These are phyloP conservation scores for Cryptoblepharus egeriae DNA, from an alignment of 2,797 vertebrate species.

Conservation along the genomic window DNA sequence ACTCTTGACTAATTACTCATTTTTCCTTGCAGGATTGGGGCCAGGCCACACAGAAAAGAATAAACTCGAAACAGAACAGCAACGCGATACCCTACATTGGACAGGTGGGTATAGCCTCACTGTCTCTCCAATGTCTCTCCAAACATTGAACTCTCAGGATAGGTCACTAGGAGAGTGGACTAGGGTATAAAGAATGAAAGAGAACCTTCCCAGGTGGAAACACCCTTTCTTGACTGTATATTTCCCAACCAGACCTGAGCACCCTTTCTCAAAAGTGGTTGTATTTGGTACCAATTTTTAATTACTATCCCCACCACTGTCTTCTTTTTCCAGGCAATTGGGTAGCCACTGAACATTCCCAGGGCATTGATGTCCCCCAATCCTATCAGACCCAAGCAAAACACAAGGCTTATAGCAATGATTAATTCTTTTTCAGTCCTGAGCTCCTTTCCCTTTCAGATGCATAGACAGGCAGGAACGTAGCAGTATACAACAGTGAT, in stretches of 20 bases:
- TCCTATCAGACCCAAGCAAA: neutral
- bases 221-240: neutral
- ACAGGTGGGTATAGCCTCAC: slow-evolving; percentile 11
- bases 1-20: neutral
- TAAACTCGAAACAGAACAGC: neutral
- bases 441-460: neutral
- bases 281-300: neutral
- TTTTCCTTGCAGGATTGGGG: slow-evolving; percentile 6
- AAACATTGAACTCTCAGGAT: neutral
- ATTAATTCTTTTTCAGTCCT: neutral
- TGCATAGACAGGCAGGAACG: neutral
- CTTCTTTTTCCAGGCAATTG: slow-evolving; percentile 27
- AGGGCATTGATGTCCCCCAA: neutral
- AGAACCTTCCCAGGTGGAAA: neutral
- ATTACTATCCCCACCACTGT: neutral
- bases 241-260: neutral
- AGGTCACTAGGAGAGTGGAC: neutral
- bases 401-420: neutral
- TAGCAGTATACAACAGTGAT: too few species aligned
- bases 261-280: neutral
- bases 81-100: too few species aligned
- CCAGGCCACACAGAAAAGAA: neutral
- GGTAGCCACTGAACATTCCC: slow-evolving; percentile 3
- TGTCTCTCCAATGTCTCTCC: neutral
- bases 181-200: neutral